Evolutionary conservation across 2,888 invertebrate genomes (phyloP).

Genomic region (Perithous albicinctus): DNA sequence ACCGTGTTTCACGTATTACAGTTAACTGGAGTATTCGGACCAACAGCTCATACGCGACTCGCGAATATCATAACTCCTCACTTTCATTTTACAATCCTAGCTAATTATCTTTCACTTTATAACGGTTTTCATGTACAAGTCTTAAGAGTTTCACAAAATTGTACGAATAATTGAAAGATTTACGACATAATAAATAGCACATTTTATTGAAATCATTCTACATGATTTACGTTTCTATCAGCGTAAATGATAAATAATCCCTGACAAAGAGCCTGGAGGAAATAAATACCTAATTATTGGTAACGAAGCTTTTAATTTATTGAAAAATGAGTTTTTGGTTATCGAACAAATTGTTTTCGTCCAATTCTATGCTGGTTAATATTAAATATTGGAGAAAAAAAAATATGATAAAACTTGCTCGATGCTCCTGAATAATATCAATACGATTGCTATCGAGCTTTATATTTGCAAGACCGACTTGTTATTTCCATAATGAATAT

Average conservation of each 20-base stretch:
- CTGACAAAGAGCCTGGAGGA: not conserved
- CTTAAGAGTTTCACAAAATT: not conserved
- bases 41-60: not conserved
- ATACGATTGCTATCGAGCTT: too few relatives aligned
- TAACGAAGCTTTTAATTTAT: not conserved
- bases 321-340: too few relatives aligned
- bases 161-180: not conserved
- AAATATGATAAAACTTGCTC: too few relatives aligned
- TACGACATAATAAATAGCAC: not conserved
- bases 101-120: constrained; percentile 35
- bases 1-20: not conserved
- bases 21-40: not conserved
- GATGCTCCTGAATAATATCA: too few relatives aligned
- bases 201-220: not conserved
- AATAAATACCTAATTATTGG: not conserved
- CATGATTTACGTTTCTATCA: not conserved
- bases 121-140: not conserved
- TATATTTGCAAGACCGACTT: too few relatives aligned
- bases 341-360: too few relatives aligned
- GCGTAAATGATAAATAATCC: too few relatives aligned
- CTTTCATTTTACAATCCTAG: constrained; percentile 16
- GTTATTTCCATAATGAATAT: too few relatives aligned
- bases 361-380: too few relatives aligned
- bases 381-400: too few relatives aligned
- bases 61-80: constrained; percentile 16